Conservation (phyloP, 1,140 invertebrate species). For the Triops cancriformis region DNA sequence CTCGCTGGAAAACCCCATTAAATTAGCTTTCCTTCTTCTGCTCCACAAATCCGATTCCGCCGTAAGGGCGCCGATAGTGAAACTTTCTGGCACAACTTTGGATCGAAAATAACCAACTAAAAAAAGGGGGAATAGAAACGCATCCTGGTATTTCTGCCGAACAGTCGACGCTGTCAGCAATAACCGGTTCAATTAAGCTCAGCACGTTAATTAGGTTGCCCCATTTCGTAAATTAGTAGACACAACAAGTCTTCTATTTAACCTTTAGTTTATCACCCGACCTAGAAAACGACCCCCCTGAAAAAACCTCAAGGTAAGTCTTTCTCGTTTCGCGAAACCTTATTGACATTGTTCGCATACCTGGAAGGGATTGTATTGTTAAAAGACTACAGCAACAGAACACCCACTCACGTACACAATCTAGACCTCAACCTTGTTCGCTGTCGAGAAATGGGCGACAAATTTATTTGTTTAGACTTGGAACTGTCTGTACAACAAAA, state of each 20-base stretch:
- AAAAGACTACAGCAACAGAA: neutral
- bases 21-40: too few species aligned
- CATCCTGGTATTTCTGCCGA: neutral
- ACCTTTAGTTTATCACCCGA: neutral
- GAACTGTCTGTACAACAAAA: neutral
- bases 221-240: neutral
- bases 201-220: neutral
- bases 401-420: neutral
- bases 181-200: neutral
- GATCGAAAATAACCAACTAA: neutral
- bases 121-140: neutral
- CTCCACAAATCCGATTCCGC: neutral
- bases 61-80: neutral
- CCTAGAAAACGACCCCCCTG: neutral
- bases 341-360: neutral
- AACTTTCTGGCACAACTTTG: neutral
- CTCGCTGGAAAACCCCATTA: too few species aligned
- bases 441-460: neutral
- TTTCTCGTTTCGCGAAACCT: neutral
- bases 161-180: neutral
- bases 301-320: neutral
- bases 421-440: neutral
- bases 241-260: neutral
- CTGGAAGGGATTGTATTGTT: neutral
- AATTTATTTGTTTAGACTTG: slow-evolving; percentile 1